These are phyloP conservation scores for Hippopotamyrus pictus DNA, from an alignment of 2,797 vertebrate genomes.

Conservation along the genomic window DNA sequence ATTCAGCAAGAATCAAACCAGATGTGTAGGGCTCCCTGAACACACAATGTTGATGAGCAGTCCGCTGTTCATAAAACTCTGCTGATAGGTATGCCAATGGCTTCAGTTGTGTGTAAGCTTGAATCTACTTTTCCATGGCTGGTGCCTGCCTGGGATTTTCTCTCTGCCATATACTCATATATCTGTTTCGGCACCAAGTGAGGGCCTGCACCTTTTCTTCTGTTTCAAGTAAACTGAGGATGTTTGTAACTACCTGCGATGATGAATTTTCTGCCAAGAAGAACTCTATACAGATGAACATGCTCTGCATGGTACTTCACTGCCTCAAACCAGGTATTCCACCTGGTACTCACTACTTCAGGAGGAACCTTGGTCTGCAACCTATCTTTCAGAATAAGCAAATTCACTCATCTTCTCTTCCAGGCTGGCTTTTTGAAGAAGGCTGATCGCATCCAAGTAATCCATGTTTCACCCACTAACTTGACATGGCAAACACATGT, in stretches of 20 bases:
- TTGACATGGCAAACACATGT: neutral
- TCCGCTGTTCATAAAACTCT: neutral
- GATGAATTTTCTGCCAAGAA: neutral
- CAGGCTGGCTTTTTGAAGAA: neutral
- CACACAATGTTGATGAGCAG: neutral
- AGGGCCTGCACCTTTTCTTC: neutral
- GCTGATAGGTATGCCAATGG: neutral
- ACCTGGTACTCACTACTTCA: neutral
- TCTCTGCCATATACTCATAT: neutral
- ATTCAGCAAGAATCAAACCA: neutral
- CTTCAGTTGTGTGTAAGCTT: neutral
- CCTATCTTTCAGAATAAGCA: neutral
- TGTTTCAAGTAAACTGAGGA: neutral
- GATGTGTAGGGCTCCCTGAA: neutral
- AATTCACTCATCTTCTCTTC: neutral
- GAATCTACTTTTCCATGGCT: neutral
- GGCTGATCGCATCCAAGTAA: neutral
- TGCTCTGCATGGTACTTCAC: neutral
- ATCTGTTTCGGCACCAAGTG: neutral
- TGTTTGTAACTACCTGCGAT: neutral
- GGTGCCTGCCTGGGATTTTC: neutral
- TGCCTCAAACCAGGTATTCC: neutral
- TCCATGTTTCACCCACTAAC: neutral
- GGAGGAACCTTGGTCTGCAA: neutral
- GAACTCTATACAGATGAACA: neutral